Percentiles rank a stretch among this genome's conserved stretches.
Evolutionary conservation across 2,113 vertebrate species (phyloP).

Genomic region (Platanista minor): DNA sequence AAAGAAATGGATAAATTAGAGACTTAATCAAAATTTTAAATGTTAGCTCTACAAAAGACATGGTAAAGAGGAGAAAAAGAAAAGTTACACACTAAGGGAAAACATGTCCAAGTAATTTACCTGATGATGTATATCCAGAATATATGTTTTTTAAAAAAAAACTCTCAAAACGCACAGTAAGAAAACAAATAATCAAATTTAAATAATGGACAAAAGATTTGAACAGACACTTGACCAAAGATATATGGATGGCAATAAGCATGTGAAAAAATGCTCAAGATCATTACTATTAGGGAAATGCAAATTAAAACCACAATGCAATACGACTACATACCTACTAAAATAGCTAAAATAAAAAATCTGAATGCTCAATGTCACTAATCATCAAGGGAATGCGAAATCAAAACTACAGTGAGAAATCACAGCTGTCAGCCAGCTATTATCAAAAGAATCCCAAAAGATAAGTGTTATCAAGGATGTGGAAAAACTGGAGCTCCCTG

Average conservation of each 20-base stretch:
- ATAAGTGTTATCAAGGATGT: neutral
- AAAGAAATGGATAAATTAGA: neutral
- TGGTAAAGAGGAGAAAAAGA: neutral
- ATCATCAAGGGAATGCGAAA: neutral
- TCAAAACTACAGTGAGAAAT: neutral
- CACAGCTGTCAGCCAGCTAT: neutral
- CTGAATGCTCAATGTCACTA: neutral
- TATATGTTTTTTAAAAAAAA: neutral
- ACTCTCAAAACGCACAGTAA: slow-evolving; percentile 6
- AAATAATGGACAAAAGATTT: neutral
- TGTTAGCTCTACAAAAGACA: neutral
- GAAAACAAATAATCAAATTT: neutral
- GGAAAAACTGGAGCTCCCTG: neutral
- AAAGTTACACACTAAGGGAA: neutral
- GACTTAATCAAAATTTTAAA: slow-evolving; percentile 6
- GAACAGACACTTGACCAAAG: neutral
- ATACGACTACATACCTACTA: neutral
- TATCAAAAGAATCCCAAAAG: neutral
- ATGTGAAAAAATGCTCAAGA: neutral
- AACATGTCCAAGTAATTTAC: neutral
- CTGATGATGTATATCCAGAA: neutral
- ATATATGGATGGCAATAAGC: neutral
- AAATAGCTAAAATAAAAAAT: neutral
- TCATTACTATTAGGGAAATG: neutral
- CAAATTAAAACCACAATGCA: neutral